Evolutionary conservation across 2,113 vertebrate species (phyloP), one percentile per base, ranked within the genome.

Genomic region (Vireo altiloquus): DNA sequence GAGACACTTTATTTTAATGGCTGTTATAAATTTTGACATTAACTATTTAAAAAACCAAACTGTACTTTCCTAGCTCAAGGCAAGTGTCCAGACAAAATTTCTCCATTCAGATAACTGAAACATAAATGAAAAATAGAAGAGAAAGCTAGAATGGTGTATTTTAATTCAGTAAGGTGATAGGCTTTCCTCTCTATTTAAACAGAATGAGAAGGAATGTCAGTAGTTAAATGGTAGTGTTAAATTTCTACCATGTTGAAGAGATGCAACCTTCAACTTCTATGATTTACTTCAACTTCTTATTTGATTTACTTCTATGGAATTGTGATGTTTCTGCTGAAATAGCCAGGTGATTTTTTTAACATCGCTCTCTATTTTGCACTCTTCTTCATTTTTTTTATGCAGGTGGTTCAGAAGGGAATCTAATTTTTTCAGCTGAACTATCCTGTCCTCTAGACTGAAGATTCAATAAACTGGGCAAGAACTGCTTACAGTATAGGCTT

Each of bases 41-140:
- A 90, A 37, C 42, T n/a, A 40, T 90, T 92, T 95, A 47, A 93
- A 95, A 94, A 91, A 19, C 35, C n/a, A 79, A 46, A 91, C 40
- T 57, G 22, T 79, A 53, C 28, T 65, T 85, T 89, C 46, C 35
- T 44, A 75, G 33, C 44, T 91, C 71, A 88, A 79, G 40, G 23
- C 75, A 87, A 82, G 33, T 92, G 44, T 23, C 33, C 27, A 25
- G 56, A 44, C 33, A 96, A 88, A 95, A 39, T 52, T 90, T 72
- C 6, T 81, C 13, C 59, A 24, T 69, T 65, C 35, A 53, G 17
- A 30, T 37, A 56, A 24, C 42, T 92, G 60, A 91, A 85, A 91
- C 39, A 49, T 30, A 40, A 59, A 23, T 31, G 35, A 83, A 63
- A 89, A 81, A 52, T 47, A 23, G 8, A 31, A 64, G 75, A 61